Evolutionary conservation across 2,113 vertebrate genomes (phyloP), one percentile per base, ranked within the genome.

Genomic region (Rhagologus leucostigma): DNA sequence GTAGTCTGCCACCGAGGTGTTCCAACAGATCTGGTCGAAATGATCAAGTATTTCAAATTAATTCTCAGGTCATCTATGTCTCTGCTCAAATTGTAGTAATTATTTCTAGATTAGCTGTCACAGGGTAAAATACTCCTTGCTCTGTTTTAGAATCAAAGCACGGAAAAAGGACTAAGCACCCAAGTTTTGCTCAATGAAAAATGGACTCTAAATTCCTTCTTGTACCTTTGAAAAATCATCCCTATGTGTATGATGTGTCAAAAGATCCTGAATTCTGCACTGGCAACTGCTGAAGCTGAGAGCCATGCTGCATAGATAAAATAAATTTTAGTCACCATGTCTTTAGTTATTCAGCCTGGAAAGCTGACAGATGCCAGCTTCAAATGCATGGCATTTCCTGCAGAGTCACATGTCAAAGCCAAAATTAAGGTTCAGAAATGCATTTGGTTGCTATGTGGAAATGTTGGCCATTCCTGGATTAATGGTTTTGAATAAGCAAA

Each of bases 401-500:
- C 67, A 75, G 68, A 85, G 80, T 44, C 47, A 65, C 3, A 0
- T 16, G 81, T 62, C 44, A 35, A 90, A 86, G 63, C 32, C 42
- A 67, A 88, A 85, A 57, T 27, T 59, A 56, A 88, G 52, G 30
- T 52, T 93, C 37, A 57, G 70, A 94, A 91, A 83, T 83, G 57
- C 47, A 32, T 62, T 87, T 79, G 14, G 10, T 87, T 80, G 39
- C 64, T 64, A 6, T 17, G 18, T 87, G 75, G 67, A 93, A 91
- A 86, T 41, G 52, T 11, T 94, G 39, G 47, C 39, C 9, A 19
- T 73, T 80, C 78, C 39, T 88, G 57, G n/a, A 88, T 93, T 70
- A 80, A 92, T 90, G 80, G 64, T 71, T 92, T 68, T 74, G 69
- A 92, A 39, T 49, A 81, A 94, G 76, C 95, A 96, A 95, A 96